These are phyloP conservation scores for Petrocephalus zakoni DNA, from an alignment of 2,113 vertebrate genomes.

Conservation along the genomic window DNA sequence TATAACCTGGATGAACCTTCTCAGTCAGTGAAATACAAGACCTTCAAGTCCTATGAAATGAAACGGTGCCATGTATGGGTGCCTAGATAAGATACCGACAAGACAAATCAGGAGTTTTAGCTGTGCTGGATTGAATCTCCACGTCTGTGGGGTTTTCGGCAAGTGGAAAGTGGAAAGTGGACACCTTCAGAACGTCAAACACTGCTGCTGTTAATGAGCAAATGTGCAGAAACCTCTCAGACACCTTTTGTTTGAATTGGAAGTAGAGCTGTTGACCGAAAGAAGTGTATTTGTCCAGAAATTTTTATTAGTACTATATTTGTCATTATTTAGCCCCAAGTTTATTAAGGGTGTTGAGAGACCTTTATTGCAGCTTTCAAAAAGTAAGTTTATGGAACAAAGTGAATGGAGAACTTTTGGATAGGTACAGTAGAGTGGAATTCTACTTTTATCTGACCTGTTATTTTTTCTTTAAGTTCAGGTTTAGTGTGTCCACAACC, in stretches of 20 bases:
- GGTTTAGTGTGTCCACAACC: neutral
- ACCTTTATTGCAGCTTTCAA: neutral
- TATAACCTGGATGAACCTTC: neutral
- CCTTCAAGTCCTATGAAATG: neutral
- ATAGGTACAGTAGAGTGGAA: neutral
- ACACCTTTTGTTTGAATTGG: neutral
- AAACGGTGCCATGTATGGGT: neutral
- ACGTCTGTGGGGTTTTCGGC: neutral
- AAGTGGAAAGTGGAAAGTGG: neutral
- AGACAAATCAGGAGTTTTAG: neutral
- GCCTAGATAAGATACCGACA: neutral
- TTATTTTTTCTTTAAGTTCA: neutral
- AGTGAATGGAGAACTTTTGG: neutral
- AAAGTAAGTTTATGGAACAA: neutral
- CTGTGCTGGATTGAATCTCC: neutral
- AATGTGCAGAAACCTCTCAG: neutral
- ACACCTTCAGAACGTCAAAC: neutral
- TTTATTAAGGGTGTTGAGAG: neutral
- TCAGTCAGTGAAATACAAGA: neutral
- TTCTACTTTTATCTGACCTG: neutral
- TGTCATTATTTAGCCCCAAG: neutral
- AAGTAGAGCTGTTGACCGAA: neutral
- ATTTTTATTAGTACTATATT: neutral
- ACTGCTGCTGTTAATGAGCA: neutral
- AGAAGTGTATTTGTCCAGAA: neutral